Base-by-base conservation (phyloP, 1,140 invertebrate species). In the Archivesica marissinica region DNA sequence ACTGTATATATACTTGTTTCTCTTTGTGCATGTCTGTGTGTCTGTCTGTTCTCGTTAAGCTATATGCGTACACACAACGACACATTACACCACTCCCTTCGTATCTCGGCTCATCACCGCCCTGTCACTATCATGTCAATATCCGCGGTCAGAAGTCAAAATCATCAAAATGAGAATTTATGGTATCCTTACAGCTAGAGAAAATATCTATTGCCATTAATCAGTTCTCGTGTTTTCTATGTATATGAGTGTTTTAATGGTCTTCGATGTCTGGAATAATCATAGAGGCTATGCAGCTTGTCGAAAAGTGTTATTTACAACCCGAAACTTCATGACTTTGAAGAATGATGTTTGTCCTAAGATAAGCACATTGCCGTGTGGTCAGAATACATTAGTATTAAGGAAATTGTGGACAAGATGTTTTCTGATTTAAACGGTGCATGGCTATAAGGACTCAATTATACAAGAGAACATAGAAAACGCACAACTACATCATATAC, bases 111-210 rank as follows among this genome's bases (percentile, higher is more conserved):
- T 20, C 59, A 17, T 64, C 59, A 64, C 38, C 59, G 59, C 59
- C 59, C 30, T 64, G 59, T 64, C 59, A 35, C 28, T 64, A 35
- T 33, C 30, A 17, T 64, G 59, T 64, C 59, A 64, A 64, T 64
- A 64, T 64, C 59, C 33, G 59, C 38, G 59, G 59, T 64, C 59
- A 64, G 30, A 35, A 64, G 59, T 64, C 59, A 64, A 64, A 64
- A 33, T 64, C 59, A 35, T 64, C 59, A 3, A 35, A 64, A 64
- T 35, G 59, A 64, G 59, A 64, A 64, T 64, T 64, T 64, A 64
- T 64, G 59, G 59, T 33, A 64, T 25, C 59, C 59, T 64, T 64
- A 35, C 1, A 64, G 59, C 59, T 20, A 64, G 9, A 35, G 30
- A 64, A 64, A 33, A 35, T 25, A 64, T 64, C 33, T 33, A 35